phyloP scores from a whole-genome alignment of 2,888 invertebrate species.

The Acleris emargana region DNA sequence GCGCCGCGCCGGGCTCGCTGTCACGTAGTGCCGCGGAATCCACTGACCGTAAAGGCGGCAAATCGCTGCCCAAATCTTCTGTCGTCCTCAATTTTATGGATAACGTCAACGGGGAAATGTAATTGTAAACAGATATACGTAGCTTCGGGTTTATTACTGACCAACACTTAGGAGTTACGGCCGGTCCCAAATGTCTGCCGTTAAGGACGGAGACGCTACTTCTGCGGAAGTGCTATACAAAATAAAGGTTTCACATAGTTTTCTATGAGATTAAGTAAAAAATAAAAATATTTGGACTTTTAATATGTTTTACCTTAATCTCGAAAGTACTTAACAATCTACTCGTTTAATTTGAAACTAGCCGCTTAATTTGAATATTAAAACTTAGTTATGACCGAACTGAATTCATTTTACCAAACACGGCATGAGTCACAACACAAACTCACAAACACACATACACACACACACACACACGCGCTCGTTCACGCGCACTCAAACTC shows the following conservation, averaged over 20 bases:
- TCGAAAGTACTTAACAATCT: no score
- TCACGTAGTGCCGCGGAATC: conserved; percentile 48
- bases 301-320: no score
- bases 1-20: conserved; percentile 38
- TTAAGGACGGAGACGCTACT: conserved; percentile 11
- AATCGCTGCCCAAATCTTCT: conserved; percentile 52
- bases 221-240: neutral
- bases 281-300: no score
- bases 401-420: no score
- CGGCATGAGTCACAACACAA: no score
- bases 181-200: conserved; percentile 18
- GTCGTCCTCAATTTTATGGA: conserved; percentile 55
- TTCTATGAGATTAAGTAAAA: neutral
- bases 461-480: no score
- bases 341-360: no score
- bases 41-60: conserved; percentile 53
- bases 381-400: no score
- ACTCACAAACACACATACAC: no score
- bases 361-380: no score
- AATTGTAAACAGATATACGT: conserved; percentile 54
- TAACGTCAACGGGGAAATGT: conserved; percentile 54
- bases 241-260: neutral
- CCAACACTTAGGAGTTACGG: conserved; percentile 31
- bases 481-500: no score
- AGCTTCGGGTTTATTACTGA: conserved; percentile 28